A percentile compares a stretch with the other conserved stretches of the same genome.
These are phyloP conservation scores for Lynx canadensis DNA, from an alignment of 2,113 vertebrate species.

Conservation along the genomic window DNA sequence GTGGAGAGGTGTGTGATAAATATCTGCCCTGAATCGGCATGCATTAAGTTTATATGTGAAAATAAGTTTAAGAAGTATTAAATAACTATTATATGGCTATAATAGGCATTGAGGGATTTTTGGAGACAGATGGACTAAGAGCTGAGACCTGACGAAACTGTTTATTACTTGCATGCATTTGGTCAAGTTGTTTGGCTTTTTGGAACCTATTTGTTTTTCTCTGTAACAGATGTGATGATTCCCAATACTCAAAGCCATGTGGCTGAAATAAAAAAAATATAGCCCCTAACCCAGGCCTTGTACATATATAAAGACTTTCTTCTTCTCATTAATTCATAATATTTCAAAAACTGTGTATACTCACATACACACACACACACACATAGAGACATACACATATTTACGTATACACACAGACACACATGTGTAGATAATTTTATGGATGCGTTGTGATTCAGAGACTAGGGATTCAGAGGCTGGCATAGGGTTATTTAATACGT, in stretches of 20 bases:
- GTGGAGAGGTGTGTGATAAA: neutral
- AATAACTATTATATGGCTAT: neutral
- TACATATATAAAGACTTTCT: neutral
- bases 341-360: neutral
- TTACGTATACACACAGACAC: neutral
- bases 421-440: neutral
- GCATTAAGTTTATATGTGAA: neutral
- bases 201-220: neutral
- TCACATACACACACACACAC: neutral
- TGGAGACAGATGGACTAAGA: neutral
- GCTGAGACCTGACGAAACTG: neutral
- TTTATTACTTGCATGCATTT: neutral
- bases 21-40: neutral
- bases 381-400: neutral
- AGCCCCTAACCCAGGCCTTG: neutral
- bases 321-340: neutral
- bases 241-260: neutral
- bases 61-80: neutral
- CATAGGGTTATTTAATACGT: neutral
- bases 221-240: neutral
- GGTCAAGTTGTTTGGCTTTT: neutral
- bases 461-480: neutral
- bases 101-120: neutral
- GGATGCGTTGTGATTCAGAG: neutral
- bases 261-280: neutral